Base-by-base conservation (phyloP, 2,888 invertebrate species). In the Drosophila pseudotakahashii region DNA sequence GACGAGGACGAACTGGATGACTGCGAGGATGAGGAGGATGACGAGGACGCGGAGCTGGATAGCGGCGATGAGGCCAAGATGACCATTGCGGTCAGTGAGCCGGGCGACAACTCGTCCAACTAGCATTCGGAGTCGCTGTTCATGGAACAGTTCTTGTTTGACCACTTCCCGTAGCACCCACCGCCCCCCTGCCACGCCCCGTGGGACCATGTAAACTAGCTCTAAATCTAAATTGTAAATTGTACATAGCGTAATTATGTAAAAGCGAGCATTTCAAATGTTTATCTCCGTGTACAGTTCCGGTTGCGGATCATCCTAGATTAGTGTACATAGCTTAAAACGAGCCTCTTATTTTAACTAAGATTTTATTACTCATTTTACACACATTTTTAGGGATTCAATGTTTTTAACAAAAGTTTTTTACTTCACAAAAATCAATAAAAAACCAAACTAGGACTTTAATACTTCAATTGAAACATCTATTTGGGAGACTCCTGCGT, bases 41-140 rank as follows among this genome's bases (percentile, higher is more conserved):
- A 90, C 10, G 79, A 88, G 3, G 87, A 79, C 7, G 73, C 76
- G 7, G 80, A 69, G 6, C 39, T 45, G n/a, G 69, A 70, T n/a
- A 89, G 90, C 32, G 91, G 81, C 3, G 89, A 91, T 73, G 91
- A 91, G 16, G 88, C 90, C 9, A 91, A 91, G 70, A 91, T 91
- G 91, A 90, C 90, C 64, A 91, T 91, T 77, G 90, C 90, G 19
- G 86, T 91, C 11, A 89, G 89, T 69, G 90, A 90, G 60, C 69
- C 86, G 64, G 86, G 87, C 11, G 91, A 91, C 11, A 91, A 88
- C 60, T 91, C 85, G 64, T 85, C 91, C 77, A 91, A 91, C 91
- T 91, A 91, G 89, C 91, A 91, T 90, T 86, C 91, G 87, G 91
- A 91, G 73, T 85, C 89, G 57, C 91, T 91, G 91, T 90, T 91